Base-by-base conservation (phyloP, 2,888 invertebrate species). In the Diadegma fenestrale region DNA sequence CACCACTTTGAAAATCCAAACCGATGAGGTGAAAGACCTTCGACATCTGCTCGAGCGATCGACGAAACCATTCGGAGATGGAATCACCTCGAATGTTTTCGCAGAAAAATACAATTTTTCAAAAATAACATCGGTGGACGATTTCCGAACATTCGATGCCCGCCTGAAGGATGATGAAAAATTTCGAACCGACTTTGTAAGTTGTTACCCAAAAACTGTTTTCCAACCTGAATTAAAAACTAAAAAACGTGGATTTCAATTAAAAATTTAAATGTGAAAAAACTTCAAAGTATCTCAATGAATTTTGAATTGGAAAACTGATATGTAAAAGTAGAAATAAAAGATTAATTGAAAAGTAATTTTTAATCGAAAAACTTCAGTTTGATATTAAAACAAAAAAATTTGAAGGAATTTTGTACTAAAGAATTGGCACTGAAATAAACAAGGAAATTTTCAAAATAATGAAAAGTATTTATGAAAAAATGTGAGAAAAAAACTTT, bases 161-260 rank as follows among this genome's bases (percentile, higher is more conserved):
- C 61, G 76, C 5, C 61, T 76, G 14, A 68, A 48, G 54, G 19
- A 76, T n/a, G 69, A 82, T 0, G 69, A 58, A 51, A 14, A 69
- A 26, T 69, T 82, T 51, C 61, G 61, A 37, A 37, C 68, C 58
- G 76, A 82, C 45, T 76, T 82, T 17, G 69, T 82, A 76, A 69
- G 58, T 30, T 51, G 33, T 66, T 45, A 45, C 14, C 4, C 14
- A 1, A 14, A 14, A 45, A 43, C 8, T 43, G 10, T 43, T 7
- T n/a, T n/a, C n/a, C n/a, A n/a, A n/a, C n/a, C n/a, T n/a, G n/a
- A n/a, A n/a, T n/a, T n/a, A n/a, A n/a, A n/a, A n/a, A n/a, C n/a
- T n/a, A n/a, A n/a, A n/a, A n/a, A n/a, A n/a, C n/a, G n/a, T n/a
- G n/a, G n/a, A n/a, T n/a, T n/a, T n/a, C n/a, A n/a, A n/a, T n/a